Conservation (phyloP, 1,140 invertebrate genomes). For the Anoplophora glabripennis region DNA sequence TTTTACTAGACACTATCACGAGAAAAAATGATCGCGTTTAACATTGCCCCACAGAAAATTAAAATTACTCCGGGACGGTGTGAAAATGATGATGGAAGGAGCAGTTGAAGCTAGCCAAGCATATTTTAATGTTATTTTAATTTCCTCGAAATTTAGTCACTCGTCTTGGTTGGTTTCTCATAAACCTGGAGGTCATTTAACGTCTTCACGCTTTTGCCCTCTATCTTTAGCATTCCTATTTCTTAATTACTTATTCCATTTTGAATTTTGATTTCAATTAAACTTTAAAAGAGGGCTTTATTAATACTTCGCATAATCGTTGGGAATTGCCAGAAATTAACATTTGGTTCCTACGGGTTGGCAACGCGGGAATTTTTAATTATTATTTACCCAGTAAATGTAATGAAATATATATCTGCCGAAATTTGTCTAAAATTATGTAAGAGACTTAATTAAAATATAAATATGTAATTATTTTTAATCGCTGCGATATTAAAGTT, state of each 20-base stretch:
- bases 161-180: constrained; percentile 8
- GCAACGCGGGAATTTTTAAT: constrained; percentile 18
- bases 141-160: constrained; percentile 20
- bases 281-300: constrained; percentile 25
- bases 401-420: too few relatives aligned
- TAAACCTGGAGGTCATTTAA: constrained; percentile 23
- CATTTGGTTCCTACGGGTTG: constrained; percentile 10
- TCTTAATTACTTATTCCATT: constrained; percentile 24
- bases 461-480: too few relatives aligned
- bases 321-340: constrained; percentile 15
- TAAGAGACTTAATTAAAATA: too few relatives aligned
- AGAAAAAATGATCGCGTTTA: too few relatives aligned
- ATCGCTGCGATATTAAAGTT: too few relatives aligned
- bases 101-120: constrained; percentile 21
- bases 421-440: too few relatives aligned
- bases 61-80: too few relatives aligned
- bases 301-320: constrained; percentile 25
- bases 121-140: constrained; percentile 25
- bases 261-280: constrained; percentile 30
- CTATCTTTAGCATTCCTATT: constrained; percentile 23
- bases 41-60: too few relatives aligned
- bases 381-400: constrained; percentile 9
- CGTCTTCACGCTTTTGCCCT: constrained; percentile 7
- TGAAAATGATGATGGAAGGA: constrained; percentile 4
- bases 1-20: too few relatives aligned